phyloP scores from a whole-genome alignment of 2,888 invertebrate species.

The Parnassius apollo region DNA sequence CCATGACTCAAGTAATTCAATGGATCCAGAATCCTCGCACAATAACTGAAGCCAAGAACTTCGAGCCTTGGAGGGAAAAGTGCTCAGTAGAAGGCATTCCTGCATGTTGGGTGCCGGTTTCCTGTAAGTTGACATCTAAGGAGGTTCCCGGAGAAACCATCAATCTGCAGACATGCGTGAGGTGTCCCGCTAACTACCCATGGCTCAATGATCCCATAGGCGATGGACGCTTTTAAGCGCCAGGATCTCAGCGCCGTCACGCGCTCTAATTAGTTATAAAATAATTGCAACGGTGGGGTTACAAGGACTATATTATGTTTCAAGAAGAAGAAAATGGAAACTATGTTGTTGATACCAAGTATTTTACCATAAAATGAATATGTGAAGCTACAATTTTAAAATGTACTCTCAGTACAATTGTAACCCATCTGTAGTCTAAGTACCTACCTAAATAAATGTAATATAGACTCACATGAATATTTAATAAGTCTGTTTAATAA shows the following conservation, averaged over 20 bases:
- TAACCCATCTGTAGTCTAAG: constrained; percentile 80
- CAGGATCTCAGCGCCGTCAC: constrained; percentile 69
- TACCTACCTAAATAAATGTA: constrained; percentile 77
- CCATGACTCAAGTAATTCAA: constrained; percentile 97
- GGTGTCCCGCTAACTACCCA: constrained; percentile 96
- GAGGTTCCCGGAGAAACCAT: constrained; percentile 97
- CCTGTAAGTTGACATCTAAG: constrained; percentile 94
- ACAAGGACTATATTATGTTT: constrained; percentile 67
- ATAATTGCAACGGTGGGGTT: constrained; percentile 61
- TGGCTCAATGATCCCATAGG: constrained; percentile 96
- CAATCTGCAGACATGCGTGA: constrained; percentile 94
- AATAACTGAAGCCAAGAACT: constrained; percentile 91
- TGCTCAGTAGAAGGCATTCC: constrained; percentile 92
- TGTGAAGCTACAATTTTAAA: constrained; percentile 66
- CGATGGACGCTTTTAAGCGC: constrained; percentile 90
- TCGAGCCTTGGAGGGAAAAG: constrained; percentile 97
- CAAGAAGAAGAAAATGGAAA: constrained; percentile 41
- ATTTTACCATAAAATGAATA: constrained; percentile 50
- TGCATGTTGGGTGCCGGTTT: constrained; percentile 93
- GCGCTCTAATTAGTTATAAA: constrained; percentile 70
- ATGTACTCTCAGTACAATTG: constrained; percentile 71
- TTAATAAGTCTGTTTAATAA: constrained; percentile 80
- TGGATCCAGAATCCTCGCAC: constrained; percentile 97
- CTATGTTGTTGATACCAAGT: constrained; percentile 33
- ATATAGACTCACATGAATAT: constrained; percentile 81